Percentiles rank a stretch among this genome's conserved stretches.
Conservation (phyloP, 2,888 invertebrate genomes). For the Eupithecia insigniata region DNA sequence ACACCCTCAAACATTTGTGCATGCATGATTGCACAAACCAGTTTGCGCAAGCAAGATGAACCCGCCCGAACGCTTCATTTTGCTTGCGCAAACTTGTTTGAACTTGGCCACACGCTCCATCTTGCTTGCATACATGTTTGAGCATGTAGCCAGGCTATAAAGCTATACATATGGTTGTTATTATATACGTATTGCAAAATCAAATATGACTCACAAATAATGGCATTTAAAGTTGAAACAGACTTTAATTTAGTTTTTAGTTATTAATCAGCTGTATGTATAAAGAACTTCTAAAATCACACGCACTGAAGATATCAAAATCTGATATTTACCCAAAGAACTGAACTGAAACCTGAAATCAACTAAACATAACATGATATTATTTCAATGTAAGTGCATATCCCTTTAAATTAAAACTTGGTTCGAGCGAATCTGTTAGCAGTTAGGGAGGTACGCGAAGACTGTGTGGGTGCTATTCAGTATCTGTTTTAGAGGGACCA, state of each 20-base stretch:
- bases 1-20: too few relatives aligned
- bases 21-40: too few relatives aligned
- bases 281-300: background rate
- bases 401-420: constrained; percentile 45
- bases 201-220: background rate
- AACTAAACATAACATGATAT: background rate
- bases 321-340: background rate
- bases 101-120: too few relatives aligned
- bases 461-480: constrained; percentile 46
- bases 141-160: too few relatives aligned
- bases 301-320: background rate
- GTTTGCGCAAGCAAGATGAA: too few relatives aligned
- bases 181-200: too few relatives aligned
- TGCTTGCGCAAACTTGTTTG: too few relatives aligned
- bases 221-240: background rate
- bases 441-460: constrained; percentile 49
- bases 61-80: too few relatives aligned
- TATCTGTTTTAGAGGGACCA: constrained; percentile 46
- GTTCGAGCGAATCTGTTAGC: constrained; percentile 58
- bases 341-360: background rate
- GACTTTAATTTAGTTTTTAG: background rate
- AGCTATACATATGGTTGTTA: too few relatives aligned
- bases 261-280: background rate
- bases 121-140: too few relatives aligned
- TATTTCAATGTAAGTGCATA: constrained; percentile 28